A percentile compares a stretch with the other conserved stretches of the same genome.
phyloP scores from a whole-genome alignment of 1,140 invertebrate species.

The Aporrectodea caliginosa region DNA sequence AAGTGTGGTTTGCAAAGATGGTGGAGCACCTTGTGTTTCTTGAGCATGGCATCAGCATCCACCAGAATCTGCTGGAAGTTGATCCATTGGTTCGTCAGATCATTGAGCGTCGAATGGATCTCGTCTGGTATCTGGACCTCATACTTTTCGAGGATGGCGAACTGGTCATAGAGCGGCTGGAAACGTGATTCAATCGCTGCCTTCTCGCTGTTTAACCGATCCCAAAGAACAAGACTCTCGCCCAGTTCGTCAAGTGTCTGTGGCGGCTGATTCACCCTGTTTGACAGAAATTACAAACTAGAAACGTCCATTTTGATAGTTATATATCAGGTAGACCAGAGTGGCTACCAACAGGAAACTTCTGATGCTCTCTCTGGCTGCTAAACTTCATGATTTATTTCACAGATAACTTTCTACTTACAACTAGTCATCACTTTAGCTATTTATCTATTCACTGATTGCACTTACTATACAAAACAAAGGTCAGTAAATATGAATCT shows the following conservation, averaged over 20 bases:
- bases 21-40: slow-evolving; percentile 65
- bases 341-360: too few relatives aligned
- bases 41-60: slow-evolving; percentile 65
- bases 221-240: slow-evolving; percentile 60
- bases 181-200: slow-evolving; percentile 65
- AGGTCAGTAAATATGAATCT: too few relatives aligned
- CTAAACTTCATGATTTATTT: too few relatives aligned
- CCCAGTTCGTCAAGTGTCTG: slow-evolving; percentile 58
- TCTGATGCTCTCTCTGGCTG: too few relatives aligned
- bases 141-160: slow-evolving; percentile 68
- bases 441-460: too few relatives aligned
- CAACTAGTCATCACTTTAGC: too few relatives aligned
- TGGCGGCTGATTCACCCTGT: slow-evolving; percentile 52
- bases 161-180: slow-evolving; percentile 68
- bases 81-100: slow-evolving; percentile 64
- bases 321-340: too few relatives aligned
- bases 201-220: slow-evolving; percentile 63
- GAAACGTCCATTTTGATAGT: too few relatives aligned
- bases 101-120: slow-evolving; percentile 61
- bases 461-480: too few relatives aligned
- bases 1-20: too few relatives aligned
- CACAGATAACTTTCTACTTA: too few relatives aligned
- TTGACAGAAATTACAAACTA: neutral
- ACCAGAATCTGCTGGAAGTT: slow-evolving; percentile 65
- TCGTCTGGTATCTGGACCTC: slow-evolving; percentile 47